A percentile compares a stretch with the other conserved stretches of the same genome.
phyloP scores from a whole-genome alignment of 2,888 invertebrate genomes.

The Branchipolynoe longqiensis region DNA sequence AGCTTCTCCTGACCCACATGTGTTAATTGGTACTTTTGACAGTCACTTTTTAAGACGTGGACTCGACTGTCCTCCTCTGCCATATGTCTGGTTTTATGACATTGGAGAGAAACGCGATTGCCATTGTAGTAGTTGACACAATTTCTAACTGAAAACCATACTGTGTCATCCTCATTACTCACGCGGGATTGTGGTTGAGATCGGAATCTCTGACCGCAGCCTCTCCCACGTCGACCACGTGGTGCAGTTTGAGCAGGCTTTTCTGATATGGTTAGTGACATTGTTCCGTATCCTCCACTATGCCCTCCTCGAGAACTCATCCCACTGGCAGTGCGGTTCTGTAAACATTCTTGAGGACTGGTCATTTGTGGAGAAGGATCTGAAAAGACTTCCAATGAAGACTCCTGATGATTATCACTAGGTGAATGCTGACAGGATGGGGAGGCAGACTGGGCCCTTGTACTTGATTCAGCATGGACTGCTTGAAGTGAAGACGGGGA shows the following conservation, averaged over 20 bases:
- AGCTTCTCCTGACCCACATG: slow-evolving; percentile 61
- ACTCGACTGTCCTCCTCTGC: slow-evolving; percentile 32
- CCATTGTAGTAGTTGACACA: slow-evolving; percentile 53
- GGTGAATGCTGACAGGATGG: neutral
- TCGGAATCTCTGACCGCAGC: neutral
- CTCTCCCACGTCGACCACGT: slow-evolving; percentile 17
- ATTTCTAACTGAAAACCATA: slow-evolving; percentile 23
- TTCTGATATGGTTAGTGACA: neutral
- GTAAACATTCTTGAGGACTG: neutral
- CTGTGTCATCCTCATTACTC: slow-evolving; percentile 20
- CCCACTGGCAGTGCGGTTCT: neutral
- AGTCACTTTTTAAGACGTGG: slow-evolving; percentile 39
- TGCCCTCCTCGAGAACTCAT: neutral
- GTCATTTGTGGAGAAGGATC: neutral
- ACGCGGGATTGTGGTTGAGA: neutral
- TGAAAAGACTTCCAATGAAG: neutral
- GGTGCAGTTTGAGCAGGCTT: neutral
- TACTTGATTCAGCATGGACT: neutral
- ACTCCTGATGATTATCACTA: neutral
- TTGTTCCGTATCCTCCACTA: neutral
- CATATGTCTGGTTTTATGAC: slow-evolving; percentile 48
- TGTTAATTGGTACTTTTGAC: slow-evolving; percentile 49
- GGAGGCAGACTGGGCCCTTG: neutral
- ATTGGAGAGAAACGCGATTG: neutral
- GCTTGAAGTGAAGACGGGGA: neutral